Percentiles rank a stretch among this genome's conserved stretches.
phyloP scores from a whole-genome alignment of 2,888 invertebrate genomes.

The Autographa pulchrina region DNA sequence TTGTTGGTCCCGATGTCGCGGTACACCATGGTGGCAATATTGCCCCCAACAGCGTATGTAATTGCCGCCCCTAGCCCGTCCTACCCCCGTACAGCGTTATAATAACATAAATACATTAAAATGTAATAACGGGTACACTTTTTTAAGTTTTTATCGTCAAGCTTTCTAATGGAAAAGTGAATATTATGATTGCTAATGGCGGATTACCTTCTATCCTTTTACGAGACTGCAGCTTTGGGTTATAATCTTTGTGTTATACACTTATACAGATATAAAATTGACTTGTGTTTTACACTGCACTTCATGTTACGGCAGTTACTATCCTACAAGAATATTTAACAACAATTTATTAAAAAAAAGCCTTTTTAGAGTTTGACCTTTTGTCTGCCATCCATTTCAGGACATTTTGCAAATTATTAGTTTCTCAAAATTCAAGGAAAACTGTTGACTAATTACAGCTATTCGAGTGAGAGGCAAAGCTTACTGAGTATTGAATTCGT shows the following conservation, averaged over 20 bases:
- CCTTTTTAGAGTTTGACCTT: too few species aligned
- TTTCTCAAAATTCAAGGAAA: background rate
- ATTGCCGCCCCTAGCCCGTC: conserved; percentile 28
- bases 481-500: conserved; percentile 7
- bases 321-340: too few species aligned
- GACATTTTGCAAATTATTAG: background rate
- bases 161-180: background rate
- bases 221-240: background rate
- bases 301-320: too few species aligned
- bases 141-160: background rate
- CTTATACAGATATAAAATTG: too few species aligned
- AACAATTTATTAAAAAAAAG: too few species aligned
- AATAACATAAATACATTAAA: conserved; percentile 41
- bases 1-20: conserved; percentile 21
- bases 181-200: conserved; percentile 1
- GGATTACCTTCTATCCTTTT: background rate
- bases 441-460: background rate
- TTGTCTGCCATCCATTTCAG: too few species aligned
- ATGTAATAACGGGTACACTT: background rate
- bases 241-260: too few species aligned
- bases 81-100: conserved; percentile 12
- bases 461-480: background rate
- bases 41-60: conserved; percentile 32
- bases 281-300: too few species aligned
- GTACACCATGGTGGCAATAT: conserved; percentile 30